Evolutionary conservation across 2,113 vertebrate species (phyloP).

Genomic region (Muntiacus muntjak): DNA sequence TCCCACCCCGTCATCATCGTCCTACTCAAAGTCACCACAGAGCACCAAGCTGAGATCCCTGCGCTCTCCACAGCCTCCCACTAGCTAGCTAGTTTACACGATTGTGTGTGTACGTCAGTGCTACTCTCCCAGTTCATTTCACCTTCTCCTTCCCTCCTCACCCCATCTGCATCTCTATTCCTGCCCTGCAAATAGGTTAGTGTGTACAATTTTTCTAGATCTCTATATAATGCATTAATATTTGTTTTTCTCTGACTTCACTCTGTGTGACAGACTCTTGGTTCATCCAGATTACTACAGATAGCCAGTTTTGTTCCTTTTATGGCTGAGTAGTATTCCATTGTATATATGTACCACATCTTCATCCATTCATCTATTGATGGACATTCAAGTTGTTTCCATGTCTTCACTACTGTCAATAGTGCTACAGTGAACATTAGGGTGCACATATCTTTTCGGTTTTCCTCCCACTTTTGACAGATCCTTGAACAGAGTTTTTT

Average conservation of each 20-base stretch:
- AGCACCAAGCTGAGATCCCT: background rate
- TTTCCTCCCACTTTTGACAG: background rate
- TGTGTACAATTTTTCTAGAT: background rate
- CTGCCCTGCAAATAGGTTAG: background rate
- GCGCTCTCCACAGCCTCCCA: background rate
- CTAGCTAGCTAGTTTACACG: background rate
- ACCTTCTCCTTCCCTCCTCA: background rate
- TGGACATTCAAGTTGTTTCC: background rate
- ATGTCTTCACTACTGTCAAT: background rate
- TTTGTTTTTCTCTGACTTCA: background rate
- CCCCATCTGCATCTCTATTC: background rate
- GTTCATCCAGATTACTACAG: background rate
- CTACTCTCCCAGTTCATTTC: background rate
- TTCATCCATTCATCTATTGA: background rate
- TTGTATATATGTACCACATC: background rate
- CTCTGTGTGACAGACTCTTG: too few species aligned
- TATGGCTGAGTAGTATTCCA: background rate
- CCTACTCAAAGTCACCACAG: background rate
- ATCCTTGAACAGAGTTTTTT: background rate
- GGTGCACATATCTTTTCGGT: background rate
- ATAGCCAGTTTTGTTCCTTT: background rate
- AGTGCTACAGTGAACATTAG: background rate
- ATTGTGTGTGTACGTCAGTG: background rate
- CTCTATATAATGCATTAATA: background rate
- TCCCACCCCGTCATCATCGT: background rate